These are phyloP conservation scores for Vombatus ursinus DNA, from an alignment of 2,113 vertebrate species.

Conservation along the genomic window DNA sequence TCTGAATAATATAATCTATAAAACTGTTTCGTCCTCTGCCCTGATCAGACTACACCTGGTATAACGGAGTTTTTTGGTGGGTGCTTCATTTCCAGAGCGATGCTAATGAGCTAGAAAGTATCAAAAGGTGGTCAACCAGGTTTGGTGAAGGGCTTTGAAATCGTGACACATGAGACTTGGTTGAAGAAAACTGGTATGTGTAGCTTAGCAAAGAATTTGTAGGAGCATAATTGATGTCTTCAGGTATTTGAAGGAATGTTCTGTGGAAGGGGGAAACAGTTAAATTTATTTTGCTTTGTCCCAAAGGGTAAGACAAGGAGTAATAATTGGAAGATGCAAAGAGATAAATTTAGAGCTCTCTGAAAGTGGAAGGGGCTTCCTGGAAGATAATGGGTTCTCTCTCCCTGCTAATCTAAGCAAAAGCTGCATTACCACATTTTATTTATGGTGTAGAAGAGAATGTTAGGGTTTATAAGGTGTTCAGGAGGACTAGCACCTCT, in stretches of 20 bases:
- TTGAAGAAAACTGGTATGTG: neutral
- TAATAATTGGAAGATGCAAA: neutral
- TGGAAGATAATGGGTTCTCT: neutral
- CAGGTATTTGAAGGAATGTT: neutral
- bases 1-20: neutral
- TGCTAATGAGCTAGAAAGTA: neutral
- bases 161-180: neutral
- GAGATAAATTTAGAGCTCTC: neutral
- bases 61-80: no score
- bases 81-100: neutral
- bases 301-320: neutral
- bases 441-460: neutral
- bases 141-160: neutral
- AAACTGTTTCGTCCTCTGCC: neutral
- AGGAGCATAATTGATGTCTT: neutral
- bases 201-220: neutral
- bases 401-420: neutral
- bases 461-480: neutral
- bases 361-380: neutral
- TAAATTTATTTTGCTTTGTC: neutral
- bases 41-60: neutral
- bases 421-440: neutral
- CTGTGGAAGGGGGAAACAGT: neutral
- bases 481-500: neutral
- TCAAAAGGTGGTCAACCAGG: neutral